These are phyloP conservation scores for Pollicipes pollicipes DNA, from an alignment of 1,140 invertebrate species.

Conservation along the genomic window DNA sequence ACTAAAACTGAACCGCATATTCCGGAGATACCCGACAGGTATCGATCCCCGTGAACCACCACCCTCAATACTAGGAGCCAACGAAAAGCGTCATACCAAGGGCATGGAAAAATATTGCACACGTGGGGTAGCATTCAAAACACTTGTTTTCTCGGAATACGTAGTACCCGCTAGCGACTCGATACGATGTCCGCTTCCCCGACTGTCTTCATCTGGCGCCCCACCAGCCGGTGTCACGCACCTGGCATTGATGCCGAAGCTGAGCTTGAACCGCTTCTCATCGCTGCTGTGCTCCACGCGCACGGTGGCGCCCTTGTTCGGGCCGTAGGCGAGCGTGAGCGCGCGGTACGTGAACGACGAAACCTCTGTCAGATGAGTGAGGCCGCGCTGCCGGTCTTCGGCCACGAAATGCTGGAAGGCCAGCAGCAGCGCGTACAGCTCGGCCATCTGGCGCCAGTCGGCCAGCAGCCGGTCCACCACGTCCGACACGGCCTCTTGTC, in stretches of 20 bases:
- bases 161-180: too few species aligned
- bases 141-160: too few species aligned
- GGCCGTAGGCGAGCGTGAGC: conserved; percentile 59
- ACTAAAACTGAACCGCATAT: too few species aligned
- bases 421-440: conserved; percentile 64
- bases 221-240: neutral
- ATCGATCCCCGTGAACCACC: too few species aligned
- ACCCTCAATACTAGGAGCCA: too few species aligned
- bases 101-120: too few species aligned
- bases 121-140: too few species aligned
- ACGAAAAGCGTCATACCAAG: too few species aligned
- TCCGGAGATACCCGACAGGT: too few species aligned
- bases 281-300: conserved; percentile 52
- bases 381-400: neutral
- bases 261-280: conserved; percentile 49
- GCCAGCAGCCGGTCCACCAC: conserved; percentile 63
- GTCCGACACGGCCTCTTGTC: conserved; percentile 45
- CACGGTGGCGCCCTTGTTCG: conserved; percentile 49
- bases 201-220: too few species aligned
- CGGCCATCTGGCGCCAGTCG: conserved; percentile 79
- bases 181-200: too few species aligned
- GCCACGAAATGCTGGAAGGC: conserved; percentile 19
- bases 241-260: conserved; percentile 32
- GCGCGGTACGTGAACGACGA: conserved; percentile 54
- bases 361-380: neutral